Percentiles rank a stretch among this genome's conserved stretches.
These are phyloP conservation scores for Benitochromis conjunctus DNA, from an alignment of 2,113 vertebrate genomes.

Conservation along the genomic window DNA sequence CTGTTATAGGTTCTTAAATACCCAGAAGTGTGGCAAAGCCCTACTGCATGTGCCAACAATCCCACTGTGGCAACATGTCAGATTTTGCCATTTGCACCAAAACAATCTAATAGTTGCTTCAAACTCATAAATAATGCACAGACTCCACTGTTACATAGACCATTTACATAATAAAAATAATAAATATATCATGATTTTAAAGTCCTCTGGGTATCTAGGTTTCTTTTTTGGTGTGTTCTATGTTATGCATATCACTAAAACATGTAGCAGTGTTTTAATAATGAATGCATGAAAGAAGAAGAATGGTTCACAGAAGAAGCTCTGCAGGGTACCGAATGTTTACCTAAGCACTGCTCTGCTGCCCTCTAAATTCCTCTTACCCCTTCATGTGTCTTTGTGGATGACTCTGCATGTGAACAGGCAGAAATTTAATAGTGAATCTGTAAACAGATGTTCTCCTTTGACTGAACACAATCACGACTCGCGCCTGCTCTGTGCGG, in stretches of 20 bases:
- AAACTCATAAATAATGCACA: constrained; percentile 3
- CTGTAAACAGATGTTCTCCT: background rate
- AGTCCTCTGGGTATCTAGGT: background rate
- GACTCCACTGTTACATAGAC: background rate
- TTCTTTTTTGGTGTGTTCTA: constrained; percentile 2
- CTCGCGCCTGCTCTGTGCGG: background rate
- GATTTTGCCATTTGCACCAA: background rate
- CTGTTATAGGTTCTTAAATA: background rate
- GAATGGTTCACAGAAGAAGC: background rate
- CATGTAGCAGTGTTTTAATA: constrained; percentile 20
- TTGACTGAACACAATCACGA: background rate
- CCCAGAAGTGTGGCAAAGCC: background rate
- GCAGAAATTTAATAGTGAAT: background rate
- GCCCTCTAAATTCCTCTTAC: background rate
- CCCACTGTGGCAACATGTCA: background rate
- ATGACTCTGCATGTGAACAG: background rate
- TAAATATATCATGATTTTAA: constrained; percentile 15
- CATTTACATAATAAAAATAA: constrained; percentile 39
- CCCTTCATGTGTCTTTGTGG: background rate
- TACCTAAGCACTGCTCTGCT: background rate
- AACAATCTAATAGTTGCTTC: background rate
- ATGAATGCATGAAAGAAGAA: constrained; percentile 2
- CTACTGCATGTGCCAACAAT: background rate
- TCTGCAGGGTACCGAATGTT: background rate
- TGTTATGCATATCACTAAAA: constrained; percentile 41